phyloP scores from a whole-genome alignment of 2,888 invertebrate species.

The Cyrtodaria siliqua region DNA sequence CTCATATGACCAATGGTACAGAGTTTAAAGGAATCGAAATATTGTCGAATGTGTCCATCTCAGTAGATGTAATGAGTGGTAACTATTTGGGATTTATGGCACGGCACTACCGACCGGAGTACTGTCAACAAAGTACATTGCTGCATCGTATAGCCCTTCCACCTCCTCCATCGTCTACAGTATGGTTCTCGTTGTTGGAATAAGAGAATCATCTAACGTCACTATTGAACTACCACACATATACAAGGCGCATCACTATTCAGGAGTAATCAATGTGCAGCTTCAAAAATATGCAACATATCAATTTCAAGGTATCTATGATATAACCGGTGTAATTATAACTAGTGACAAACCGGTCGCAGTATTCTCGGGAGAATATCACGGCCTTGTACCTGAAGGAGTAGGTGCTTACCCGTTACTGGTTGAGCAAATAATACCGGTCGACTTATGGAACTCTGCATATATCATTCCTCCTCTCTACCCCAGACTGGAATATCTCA shows the following conservation, averaged over 20 bases:
- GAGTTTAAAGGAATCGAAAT: not conserved
- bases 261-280: not conserved
- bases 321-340: constrained; percentile 2
- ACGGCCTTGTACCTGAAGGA: not conserved
- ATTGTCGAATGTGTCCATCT: not conserved
- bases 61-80: not conserved
- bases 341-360: constrained; percentile 13
- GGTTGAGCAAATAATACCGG: constrained; percentile 6
- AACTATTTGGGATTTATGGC: not conserved
- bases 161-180: not conserved
- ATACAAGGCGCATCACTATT: not conserved
- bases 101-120: not conserved
- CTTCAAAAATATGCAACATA: constrained; percentile 2
- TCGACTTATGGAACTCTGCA: not conserved
- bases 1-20: not conserved
- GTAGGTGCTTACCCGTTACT: not conserved
- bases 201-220: not conserved
- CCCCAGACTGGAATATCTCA: not conserved
- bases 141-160: not conserved
- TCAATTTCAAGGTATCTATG: not conserved
- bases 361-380: not conserved
- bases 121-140: not conserved
- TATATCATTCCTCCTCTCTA: constrained; percentile 4
- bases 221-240: not conserved
- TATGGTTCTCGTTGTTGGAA: not conserved